Evolutionary conservation across 2,113 vertebrate genomes (phyloP).

Genomic region (Pollimyrus isidori): DNA sequence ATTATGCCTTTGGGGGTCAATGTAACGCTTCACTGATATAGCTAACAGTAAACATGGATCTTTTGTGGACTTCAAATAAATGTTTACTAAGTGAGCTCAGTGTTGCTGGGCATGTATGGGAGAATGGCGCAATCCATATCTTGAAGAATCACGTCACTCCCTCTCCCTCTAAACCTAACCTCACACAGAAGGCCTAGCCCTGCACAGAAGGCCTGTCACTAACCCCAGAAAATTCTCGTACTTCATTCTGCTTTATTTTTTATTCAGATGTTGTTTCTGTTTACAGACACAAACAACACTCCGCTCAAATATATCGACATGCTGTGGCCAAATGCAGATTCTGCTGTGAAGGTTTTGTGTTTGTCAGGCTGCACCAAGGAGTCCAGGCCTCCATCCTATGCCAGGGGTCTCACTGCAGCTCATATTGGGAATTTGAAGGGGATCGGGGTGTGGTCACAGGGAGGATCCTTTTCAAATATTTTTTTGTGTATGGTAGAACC

Average conservation of each 20-base stretch:
- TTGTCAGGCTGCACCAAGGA: neutral
- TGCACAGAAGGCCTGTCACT: neutral
- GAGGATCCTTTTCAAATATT: neutral
- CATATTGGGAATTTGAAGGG: neutral
- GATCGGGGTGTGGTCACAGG: neutral
- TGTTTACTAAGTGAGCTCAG: neutral
- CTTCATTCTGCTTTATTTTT: neutral
- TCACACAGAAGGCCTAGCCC: neutral
- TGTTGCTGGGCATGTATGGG: neutral
- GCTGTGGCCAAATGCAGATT: neutral
- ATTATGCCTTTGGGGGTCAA: conserved; percentile 8
- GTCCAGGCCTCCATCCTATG: neutral
- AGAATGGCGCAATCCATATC: neutral
- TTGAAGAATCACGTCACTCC: neutral
- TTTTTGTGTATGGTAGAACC: neutral
- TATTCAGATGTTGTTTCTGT: neutral
- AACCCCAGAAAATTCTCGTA: neutral
- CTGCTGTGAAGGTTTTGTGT: neutral
- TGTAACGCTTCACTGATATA: conserved; percentile 18
- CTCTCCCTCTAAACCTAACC: neutral
- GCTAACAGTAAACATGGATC: neutral
- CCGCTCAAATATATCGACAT: neutral
- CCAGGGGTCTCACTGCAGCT: neutral
- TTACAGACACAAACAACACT: neutral
- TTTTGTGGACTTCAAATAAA: neutral